Conservation (phyloP, 2,797 vertebrate genomes). For the Gila robusta region DNA sequence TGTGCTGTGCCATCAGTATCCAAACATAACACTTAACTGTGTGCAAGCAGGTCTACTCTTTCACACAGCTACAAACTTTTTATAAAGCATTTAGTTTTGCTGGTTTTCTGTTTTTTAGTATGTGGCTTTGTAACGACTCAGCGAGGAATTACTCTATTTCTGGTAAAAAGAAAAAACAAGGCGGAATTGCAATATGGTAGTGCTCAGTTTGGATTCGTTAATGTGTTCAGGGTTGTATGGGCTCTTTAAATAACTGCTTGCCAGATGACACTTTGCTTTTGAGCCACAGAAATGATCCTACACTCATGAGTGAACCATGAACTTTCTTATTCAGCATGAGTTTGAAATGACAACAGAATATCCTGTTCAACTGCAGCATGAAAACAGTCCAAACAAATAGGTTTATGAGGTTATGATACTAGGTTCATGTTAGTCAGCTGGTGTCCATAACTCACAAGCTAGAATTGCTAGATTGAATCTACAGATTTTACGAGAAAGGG, state of each 20-base stretch:
- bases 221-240: not conserved
- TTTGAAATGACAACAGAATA: not conserved
- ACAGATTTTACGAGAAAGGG: not conserved
- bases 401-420: not conserved
- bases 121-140: not conserved
- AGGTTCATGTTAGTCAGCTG: not conserved
- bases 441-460: not conserved
- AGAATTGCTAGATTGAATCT: not conserved
- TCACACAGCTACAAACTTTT: not conserved
- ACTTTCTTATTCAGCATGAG: not conserved
- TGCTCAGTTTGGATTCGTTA: not conserved
- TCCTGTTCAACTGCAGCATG: not conserved
- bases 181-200: not conserved
- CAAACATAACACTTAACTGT: conserved; percentile 40
- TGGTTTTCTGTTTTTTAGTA: not conserved
- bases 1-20: conserved; percentile 38
- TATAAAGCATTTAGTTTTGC: not conserved
- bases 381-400: not conserved
- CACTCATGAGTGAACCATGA: not conserved
- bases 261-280: not conserved
- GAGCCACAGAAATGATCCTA: not conserved
- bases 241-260: not conserved
- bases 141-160: not conserved
- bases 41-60: conserved; percentile 46
- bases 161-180: not conserved